Evolutionary conservation across 1,140 invertebrate species (phyloP), one percentile per base, ranked within the genome.

Genomic region (Dendroctonus valens): DNA sequence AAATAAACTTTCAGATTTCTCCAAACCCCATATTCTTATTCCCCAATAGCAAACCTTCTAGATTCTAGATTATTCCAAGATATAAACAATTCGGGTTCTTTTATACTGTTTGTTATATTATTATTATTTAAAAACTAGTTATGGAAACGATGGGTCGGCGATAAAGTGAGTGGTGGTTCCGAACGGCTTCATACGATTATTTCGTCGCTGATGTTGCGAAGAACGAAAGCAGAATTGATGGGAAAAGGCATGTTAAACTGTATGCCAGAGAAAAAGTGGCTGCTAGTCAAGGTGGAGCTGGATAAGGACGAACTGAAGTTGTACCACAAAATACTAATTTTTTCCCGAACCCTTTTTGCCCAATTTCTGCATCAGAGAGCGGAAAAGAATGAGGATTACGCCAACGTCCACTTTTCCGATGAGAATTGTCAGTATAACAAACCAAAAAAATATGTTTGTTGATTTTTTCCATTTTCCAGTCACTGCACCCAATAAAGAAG

Each of bases 201-300:
- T 73, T 91, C 92, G 66, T 87, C 86, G 3, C 73, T 97, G 0
- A 85, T 97, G 82, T 79, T 98, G 52, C 81, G 94, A 7, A 82
- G 94, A 58, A 96, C 92, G 0, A 97, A 97, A 79, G 80, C 81
- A 46, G 88, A 94, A 75, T 80, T 92, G 26, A 85, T 88, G 65
- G 76, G 82, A 41, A 79, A 81, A 26, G 85, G 86, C 0, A 76
- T 77, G 7, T 70, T 91, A 0, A 77, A 85, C 12, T 80, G 77
- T 39, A 80, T 96, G 53, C 91, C 92, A 0, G 75, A 84, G 5
- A 90, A 91, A 70, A 77, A 77, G 6, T 75, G 84, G 7, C 79
- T 87, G 41, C 72, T 83, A 0, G 75, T 86, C 12, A 68, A 81
- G 41, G 83, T 94, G 0, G 76, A 81, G 5, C 80, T 97, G 9